Conservation (phyloP, 2,113 vertebrate species). For the Gracilinanus agilis region DNA sequence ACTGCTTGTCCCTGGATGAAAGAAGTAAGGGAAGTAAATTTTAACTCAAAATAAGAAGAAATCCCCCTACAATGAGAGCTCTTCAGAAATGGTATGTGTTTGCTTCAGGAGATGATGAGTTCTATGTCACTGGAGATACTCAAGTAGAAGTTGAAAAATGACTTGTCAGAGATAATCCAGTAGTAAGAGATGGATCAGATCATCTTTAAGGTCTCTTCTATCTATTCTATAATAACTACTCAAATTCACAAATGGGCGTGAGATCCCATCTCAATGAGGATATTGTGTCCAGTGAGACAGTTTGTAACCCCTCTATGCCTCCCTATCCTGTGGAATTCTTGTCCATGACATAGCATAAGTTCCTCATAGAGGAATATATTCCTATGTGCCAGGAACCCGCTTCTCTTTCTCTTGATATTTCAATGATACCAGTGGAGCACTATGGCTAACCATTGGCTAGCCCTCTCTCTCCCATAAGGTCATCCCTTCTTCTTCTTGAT, state of each 20-base stretch:
- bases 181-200: not conserved
- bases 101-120: not conserved
- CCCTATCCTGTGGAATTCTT: not conserved
- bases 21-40: not conserved
- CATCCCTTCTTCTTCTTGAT: not conserved
- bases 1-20: not conserved
- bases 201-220: not conserved
- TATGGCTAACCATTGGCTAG: not conserved
- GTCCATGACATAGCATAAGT: not conserved
- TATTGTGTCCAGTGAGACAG: not conserved
- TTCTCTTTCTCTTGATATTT: not conserved
- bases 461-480: not conserved
- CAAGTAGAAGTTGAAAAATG: not conserved
- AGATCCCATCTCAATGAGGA: not conserved
- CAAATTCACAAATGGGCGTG: not conserved
- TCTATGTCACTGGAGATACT: not conserved
- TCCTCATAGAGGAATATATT: not conserved
- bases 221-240: not conserved
- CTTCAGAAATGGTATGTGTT: not conserved
- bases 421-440: not conserved
- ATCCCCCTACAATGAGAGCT: not conserved
- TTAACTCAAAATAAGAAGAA: not conserved
- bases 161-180: not conserved
- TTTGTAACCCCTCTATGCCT: not conserved
- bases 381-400: not conserved